Evolutionary conservation across 2,797 vertebrate genomes (phyloP).

Genomic region (Paratrypauchen microcephalus): DNA sequence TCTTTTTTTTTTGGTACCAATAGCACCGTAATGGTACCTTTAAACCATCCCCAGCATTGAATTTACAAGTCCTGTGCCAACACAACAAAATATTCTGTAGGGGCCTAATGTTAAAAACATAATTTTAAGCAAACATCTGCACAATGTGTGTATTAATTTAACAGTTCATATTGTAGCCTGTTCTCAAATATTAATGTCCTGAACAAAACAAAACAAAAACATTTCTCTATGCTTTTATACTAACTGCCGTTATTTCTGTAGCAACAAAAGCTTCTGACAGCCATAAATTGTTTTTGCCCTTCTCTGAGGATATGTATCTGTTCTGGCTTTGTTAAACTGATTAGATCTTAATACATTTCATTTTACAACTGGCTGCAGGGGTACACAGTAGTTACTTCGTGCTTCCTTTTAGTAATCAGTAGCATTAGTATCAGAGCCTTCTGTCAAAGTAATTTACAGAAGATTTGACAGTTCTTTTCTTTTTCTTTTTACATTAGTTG

Average conservation of each 20-base stretch:
- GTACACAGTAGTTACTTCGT: background rate
- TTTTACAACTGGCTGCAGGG: conserved; percentile 1
- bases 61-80: background rate
- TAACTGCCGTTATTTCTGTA: background rate
- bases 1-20: too few species aligned
- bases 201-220: background rate
- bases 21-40: background rate
- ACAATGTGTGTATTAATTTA: background rate
- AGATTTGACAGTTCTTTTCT: background rate
- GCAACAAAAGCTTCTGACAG: background rate
- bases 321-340: conserved; percentile 1
- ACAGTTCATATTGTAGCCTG: background rate
- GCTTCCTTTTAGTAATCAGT: background rate
- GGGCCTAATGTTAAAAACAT: too few species aligned
- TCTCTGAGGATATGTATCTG: background rate
- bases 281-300: background rate
- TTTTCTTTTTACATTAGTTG: background rate
- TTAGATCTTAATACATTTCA: background rate
- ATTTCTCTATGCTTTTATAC: background rate
- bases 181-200: background rate
- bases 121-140: too few species aligned
- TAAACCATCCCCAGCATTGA: background rate
- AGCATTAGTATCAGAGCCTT: conserved; percentile 1
- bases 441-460: background rate
- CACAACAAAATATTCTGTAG: background rate